These are phyloP conservation scores for Physeter macrocephalus DNA, from an alignment of 2,113 vertebrate genomes.

Conservation along the genomic window DNA sequence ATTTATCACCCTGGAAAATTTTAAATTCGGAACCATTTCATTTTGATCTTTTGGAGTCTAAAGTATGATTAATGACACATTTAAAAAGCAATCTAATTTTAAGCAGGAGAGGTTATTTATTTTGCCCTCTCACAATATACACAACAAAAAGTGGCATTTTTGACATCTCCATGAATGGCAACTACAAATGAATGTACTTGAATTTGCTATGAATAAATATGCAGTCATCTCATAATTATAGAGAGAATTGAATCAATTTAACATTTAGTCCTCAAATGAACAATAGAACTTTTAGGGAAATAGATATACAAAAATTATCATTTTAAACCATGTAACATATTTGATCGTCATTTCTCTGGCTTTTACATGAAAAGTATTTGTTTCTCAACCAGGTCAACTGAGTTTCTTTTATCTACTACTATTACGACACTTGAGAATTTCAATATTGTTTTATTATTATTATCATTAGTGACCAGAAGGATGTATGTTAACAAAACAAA, in stretches of 20 bases:
- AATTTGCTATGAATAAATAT: conserved; percentile 67
- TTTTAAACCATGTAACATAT: neutral
- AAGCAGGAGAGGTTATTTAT: conserved; percentile 71
- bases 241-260: conserved; percentile 56
- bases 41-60: conserved; percentile 65
- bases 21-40: conserved; percentile 38
- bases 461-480: neutral
- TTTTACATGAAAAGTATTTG: neutral
- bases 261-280: conserved; percentile 63
- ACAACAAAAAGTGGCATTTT: conserved; percentile 44
- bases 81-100: conserved; percentile 75
- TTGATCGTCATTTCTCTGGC: neutral
- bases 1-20: neutral
- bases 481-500: neutral
- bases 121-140: conserved; percentile 56
- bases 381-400: neutral
- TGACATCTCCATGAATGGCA: conserved; percentile 67
- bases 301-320: neutral
- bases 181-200: conserved; percentile 52
- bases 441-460: neutral
- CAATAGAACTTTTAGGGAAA: neutral
- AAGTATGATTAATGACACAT: conserved; percentile 68
- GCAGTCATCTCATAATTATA: conserved; percentile 52
- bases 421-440: neutral
- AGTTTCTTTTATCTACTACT: neutral